Evolutionary conservation across 1,140 invertebrate genomes (phyloP), one percentile per base, ranked within the genome.

Genomic region (Anastrepha obliqua): DNA sequence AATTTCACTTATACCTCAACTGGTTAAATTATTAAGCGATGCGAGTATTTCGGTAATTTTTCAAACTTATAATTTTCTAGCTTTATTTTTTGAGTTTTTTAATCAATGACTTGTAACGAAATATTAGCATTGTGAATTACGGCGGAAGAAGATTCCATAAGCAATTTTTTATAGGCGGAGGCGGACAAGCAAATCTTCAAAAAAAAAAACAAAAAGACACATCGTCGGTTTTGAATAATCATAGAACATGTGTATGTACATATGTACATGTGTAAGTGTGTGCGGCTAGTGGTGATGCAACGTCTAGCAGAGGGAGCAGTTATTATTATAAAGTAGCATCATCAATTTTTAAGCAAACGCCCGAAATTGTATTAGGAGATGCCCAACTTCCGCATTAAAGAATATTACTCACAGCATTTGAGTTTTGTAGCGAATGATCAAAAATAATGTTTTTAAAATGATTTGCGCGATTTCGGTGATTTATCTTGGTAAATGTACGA

Each of bases 1-100:
- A 74, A 74, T 74, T 74, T 74, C 67, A 74, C 42, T 74, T 44
- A 15, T 39, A 74, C 67, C 42, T 74, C 42, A 42, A 74, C 42
- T 74, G 39, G 15, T 47, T 74, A 42, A 67, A 67, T 67, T 67
- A 67, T 67, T 67, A 42, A 20, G 20, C 4, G 65, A 29, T 9
- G 39, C 29, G 65, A 67, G 64, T 67, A 67, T 8, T 47, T 74
- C 3, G 42, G 42, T 39, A 74, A 74, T 74, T 47, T 44, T 74
- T 74, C 39, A 47, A 74, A 47, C 13, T n/a, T 15, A 47, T 11
- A 47, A 74, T 74, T 7, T 74, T 7, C 44, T 55, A 11, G 51
- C 2, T 74, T 74, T 42, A 47, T 17, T 74, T 47, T 15, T 44
- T 29, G 29, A 29, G 6, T 65, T n/a, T 47, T 47, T 44, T 74